Conservation (phyloP, 2,888 invertebrate genomes). For the Drosophila quinaria region DNA sequence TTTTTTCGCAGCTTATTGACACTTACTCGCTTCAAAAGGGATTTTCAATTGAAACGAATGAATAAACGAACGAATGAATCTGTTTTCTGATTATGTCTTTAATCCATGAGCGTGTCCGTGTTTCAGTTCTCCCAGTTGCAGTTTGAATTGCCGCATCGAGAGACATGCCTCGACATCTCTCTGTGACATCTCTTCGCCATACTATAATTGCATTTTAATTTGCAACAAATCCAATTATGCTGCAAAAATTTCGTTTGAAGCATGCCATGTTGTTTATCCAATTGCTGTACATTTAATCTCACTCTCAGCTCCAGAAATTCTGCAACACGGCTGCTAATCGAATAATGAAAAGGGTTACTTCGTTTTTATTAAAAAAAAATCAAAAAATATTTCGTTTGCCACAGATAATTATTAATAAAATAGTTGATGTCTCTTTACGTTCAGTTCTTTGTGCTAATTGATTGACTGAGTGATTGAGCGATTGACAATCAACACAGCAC, state of each 20-base stretch:
- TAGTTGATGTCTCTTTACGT: neutral
- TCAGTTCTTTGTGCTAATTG: neutral
- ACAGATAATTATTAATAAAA: conserved; percentile 7
- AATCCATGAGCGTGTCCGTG: neutral
- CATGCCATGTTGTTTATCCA: conserved; percentile 47
- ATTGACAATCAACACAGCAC: neutral
- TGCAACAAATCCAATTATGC: conserved; percentile 67
- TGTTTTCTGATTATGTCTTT: neutral
- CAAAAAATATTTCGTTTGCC: conserved; percentile 10
- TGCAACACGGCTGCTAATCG: conserved; percentile 4
- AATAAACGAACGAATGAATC: conserved; percentile 1
- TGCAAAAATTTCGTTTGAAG: conserved; percentile 52
- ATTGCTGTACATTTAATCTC: conserved; percentile 31
- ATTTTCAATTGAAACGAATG: conserved; percentile 1
- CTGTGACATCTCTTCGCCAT: conserved; percentile 16
- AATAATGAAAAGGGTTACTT: conserved; percentile 2
- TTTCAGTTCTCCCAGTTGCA: neutral
- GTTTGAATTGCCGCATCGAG: neutral
- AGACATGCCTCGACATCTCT: conserved; percentile 11
- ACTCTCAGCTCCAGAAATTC: neutral
- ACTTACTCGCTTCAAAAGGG: neutral
- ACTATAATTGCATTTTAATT: conserved; percentile 68
- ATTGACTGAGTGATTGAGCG: conserved; percentile 5
- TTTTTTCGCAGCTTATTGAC: neutral
- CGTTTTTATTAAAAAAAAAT: neutral